Evolutionary conservation across 2,113 vertebrate species (phyloP), one percentile per base, ranked within the genome.

Genomic region (Taurulus bubalis): DNA sequence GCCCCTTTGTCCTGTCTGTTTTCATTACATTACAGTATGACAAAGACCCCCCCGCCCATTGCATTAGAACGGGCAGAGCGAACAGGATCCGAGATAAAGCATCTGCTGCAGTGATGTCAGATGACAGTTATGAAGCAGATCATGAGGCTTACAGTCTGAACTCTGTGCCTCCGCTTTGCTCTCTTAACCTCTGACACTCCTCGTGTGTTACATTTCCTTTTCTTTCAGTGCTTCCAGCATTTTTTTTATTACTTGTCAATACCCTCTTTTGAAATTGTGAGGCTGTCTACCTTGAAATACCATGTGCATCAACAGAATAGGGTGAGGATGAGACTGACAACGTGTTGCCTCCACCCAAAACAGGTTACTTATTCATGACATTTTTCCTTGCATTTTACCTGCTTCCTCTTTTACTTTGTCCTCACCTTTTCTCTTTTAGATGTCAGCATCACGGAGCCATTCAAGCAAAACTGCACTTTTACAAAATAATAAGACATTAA

Each of bases 21-120:
- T 82, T 78, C 62, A 84, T 85, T 72, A 64, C 51, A 77, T 82
- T 70, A 76, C 70, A 78, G 58, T 49, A 69, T 72, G 76, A 86
- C 55, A 71, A 36, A 88, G 73, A 80, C 71, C 74, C 42, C 30
- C 30, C 70, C 36, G 20, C 77, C 82, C 69, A 56, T 77, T 40
- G 45, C 56, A 75, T 83, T 65, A 87, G 66, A 70, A 72, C 6
- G 62, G 34, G 45, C 75, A 58, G 77, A 67, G 60, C 56, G 74
- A 83, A 45, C 74, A 79, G 78, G 64, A 80, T 80, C 75, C 72
- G 65, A 86, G 79, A 86, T 83, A 71, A 89, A 81, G 76, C 88
- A 85, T 88, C 88, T 90, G 87, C 84, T 85, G 74, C 79, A 60
- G 77, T 91, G 90, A 91, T 89, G 82, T 90, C 87, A 89, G 82